These are phyloP conservation scores for Dicrurus megarhynchus DNA, from an alignment of 2,113 vertebrate species.

Conservation along the genomic window DNA sequence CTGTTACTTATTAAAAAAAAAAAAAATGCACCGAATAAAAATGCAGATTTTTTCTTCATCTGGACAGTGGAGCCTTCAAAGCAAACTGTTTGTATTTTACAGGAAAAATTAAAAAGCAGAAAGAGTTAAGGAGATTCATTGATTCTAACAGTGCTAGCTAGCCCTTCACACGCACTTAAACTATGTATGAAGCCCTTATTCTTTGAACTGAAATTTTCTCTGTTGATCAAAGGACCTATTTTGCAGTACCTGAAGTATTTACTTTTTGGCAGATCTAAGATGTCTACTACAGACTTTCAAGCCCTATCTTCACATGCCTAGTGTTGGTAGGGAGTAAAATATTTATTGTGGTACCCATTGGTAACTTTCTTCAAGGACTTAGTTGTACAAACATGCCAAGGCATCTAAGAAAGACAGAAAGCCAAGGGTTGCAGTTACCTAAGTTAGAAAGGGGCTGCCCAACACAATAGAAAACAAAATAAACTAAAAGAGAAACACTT, in stretches of 20 bases:
- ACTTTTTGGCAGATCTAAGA: background rate
- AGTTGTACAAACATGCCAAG: background rate
- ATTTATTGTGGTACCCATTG: background rate
- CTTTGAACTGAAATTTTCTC: background rate
- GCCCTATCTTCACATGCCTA: background rate
- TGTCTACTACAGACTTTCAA: background rate
- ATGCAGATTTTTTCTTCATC: background rate
- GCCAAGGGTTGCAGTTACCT: background rate
- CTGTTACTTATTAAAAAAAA: background rate
- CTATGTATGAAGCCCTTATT: background rate
- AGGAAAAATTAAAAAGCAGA: background rate
- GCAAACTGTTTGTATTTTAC: background rate
- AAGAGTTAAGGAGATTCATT: background rate
- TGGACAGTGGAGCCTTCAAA: background rate
- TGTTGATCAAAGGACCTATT: background rate
- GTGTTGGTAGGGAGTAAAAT: background rate
- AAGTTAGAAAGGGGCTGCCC: background rate
- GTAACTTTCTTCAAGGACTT: background rate
- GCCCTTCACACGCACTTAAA: background rate
- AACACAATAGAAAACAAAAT: background rate
- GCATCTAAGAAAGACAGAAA: background rate
- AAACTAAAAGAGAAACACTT: accelerated
- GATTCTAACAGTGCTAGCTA: background rate
- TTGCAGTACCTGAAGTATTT: background rate
- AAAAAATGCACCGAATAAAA: background rate